Base-by-base conservation (phyloP, 35 echinoderm and acorn worm genomes). In the Strongylocentrotus purpuratus region DNA sequence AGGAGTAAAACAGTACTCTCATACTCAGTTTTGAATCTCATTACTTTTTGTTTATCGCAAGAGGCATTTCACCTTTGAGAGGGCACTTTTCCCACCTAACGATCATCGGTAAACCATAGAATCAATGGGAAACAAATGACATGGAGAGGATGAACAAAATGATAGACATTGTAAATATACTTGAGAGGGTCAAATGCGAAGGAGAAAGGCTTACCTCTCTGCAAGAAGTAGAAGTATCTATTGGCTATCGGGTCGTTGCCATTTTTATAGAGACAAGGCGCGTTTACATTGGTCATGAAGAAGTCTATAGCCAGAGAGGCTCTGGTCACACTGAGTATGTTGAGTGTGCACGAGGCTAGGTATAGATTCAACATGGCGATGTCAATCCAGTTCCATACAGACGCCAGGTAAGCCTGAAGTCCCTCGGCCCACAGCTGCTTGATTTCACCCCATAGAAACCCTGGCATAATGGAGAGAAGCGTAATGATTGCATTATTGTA, bases 311-410 rank as follows among this genome's bases (percentile, higher is more conserved):
- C 98, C 5, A 9, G 0, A 4, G 85, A 20, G 13, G 95, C 90
- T 50, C 58, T 90, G 9, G 61, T 22, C 45, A 96, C 94, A 6
- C 97, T 94, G 48, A 86, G 58, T 4, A 95, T 88, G 89, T 97
- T 97, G 31, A 96, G 59, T 18, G 92, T 47, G 92, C 96, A 99
- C 33, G 96, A 95, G 0, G 96, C 93, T 31, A 99, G 46, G 59
- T 99, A 99, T 7, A 99, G 92, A 85, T 98, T 99, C 46, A 99
- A 86, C 98, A 99, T 99, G 61, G 94, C 95, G n/a, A 99, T 98
- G 41, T 99, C 98, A 9, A 99, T 70, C 96, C 97, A 97, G 61
- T 99, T 99, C 98, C 98, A 99, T 28, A 94, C 94, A 1, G 98
- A 99, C 20, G 97, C 50, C 46, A 99, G 88, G 71, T 99, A 99